A percentile compares a stretch with the other conserved stretches of the same genome.
Conservation (phyloP, 2,113 vertebrate species). For the Gymnorhina tibicen region DNA sequence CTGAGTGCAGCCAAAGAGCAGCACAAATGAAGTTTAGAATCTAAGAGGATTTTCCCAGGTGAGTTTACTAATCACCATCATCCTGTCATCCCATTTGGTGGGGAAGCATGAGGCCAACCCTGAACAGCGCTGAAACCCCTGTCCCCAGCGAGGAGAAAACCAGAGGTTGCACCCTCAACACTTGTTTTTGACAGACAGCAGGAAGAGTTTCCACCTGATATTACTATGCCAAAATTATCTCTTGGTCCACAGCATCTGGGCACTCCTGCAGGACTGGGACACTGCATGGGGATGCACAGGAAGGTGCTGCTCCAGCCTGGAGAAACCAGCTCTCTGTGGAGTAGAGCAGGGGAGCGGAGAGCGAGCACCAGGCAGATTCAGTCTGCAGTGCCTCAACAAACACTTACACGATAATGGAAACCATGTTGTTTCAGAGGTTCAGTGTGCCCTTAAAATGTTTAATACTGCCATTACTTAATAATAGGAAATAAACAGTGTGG, state of each 20-base stretch:
- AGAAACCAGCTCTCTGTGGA: background rate
- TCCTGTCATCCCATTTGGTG: background rate
- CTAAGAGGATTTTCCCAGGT: slow-evolving; percentile 31
- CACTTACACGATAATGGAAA: fast-evolving
- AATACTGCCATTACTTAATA: background rate
- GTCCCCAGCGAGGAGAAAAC: background rate
- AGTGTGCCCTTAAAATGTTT: background rate
- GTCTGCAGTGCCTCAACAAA: background rate
- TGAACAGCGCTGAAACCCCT: background rate
- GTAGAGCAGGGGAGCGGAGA: background rate
- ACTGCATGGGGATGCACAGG: fast-evolving
- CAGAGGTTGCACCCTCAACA: background rate
- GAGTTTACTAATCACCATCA: background rate
- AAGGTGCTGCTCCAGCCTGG: background rate
- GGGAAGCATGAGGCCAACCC: background rate
- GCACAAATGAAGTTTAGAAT: background rate
- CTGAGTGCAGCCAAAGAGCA: background rate
- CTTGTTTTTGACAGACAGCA: background rate
- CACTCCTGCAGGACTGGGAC: background rate
- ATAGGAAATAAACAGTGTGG: background rate
- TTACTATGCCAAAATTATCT: background rate
- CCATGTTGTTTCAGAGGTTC: background rate
- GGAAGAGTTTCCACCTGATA: background rate
- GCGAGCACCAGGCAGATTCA: fast-evolving
- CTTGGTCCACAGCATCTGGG: background rate